Base-by-base conservation (phyloP, 2,797 vertebrate species). In the Onychomys arenicola region DNA sequence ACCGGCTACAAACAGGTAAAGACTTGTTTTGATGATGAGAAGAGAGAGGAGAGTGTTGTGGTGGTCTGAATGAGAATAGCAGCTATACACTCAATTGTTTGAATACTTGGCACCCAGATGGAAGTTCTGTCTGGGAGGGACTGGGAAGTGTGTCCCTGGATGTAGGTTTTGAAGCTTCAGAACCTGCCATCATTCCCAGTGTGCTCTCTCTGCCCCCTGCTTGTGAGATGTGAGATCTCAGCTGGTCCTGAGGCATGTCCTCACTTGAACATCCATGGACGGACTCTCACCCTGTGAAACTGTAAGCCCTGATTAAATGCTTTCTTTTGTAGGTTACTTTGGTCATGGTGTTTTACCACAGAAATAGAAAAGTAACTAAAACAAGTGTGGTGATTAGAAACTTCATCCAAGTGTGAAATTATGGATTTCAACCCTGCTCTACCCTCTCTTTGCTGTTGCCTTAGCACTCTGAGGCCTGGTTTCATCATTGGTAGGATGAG, bases 401-500 rank as follows among this genome's bases (percentile, higher is more conserved):
- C n/a, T 76, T 94, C 17, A 32, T 73, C 11, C 34, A 91, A 94
- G 82, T 63, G 40, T 95, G 32, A 93, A 93, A 91, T 73, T 40
- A 87, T n/a, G 57, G 25, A 32, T 90, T 95, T 83, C 93, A 90
- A 89, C 40, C 10, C 37, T n/a, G 25, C 37, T 86, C 71, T 12
- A 91, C 40, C 82, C n/a, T 95, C 90, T 32, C 75, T 27, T 19
- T 89, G 34, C 82, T 96, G 75, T 59, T 89, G 69, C 65, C 89
- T 55, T 87, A 91, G 27, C 37, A 87, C 49, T 27, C 71, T 61
- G 63, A 92, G 19, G 17, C 17, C 90, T 65, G n/a, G 23, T 94
- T 93, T 92, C 88, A 87, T 87, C 97, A 96, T 76, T 71, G 49
- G 3, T 80, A 92, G 92, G 59, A 89, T 71, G 69, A 94, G 12